Base-by-base conservation (phyloP, 2,888 invertebrate genomes). In the Ennomos erosarius region DNA sequence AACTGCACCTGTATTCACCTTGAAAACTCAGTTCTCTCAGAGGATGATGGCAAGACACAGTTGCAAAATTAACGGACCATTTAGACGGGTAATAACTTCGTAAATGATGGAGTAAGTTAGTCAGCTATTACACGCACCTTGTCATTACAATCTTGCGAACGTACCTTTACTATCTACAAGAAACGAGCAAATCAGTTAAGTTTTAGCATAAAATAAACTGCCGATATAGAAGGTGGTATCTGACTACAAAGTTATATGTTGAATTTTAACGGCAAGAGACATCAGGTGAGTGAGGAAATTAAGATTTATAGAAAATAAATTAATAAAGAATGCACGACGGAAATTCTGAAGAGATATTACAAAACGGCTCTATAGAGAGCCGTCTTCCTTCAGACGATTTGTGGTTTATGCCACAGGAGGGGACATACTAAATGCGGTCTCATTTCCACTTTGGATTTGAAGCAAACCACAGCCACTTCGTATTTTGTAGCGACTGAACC, bases 381-480 rank as follows among this genome's bases (percentile, higher is more conserved):
- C 68, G 75, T 73, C 75, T 76, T 76, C 81, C 79, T 75, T 68
- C 64, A 70, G 69, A 72, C 83, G 77, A 79, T 87, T 88, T 89
- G 90, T 79, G 88, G 90, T 89, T 78, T 69, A 69, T 36, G 73
- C 73, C 75, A 77, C 72, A 73, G 74, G 78, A 47, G 79, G 73
- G 74, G 76, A 78, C 76, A 75, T 76, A 81, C 73, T 85, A 83
- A 85, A 78, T 78, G 82, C 77, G 52, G 73, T 76, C 83, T 84
- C 86, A 87, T 87, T 88, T 87, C 85, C 87, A 87, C 82, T 78
- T 82, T 66, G 73, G 79, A 84, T 87, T 86, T 82, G 76, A 81
- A 78, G 74, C 65, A 71, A 83, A 88, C 87, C 87, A 75, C 90
- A 87, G 73, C 69, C 80, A 78, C 79, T 84, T 82, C 70, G 74